A percentile compares a stretch with the other conserved stretches of the same genome.
phyloP scores from a whole-genome alignment of 2,888 invertebrate genomes.

The Erebia ligea region DNA sequence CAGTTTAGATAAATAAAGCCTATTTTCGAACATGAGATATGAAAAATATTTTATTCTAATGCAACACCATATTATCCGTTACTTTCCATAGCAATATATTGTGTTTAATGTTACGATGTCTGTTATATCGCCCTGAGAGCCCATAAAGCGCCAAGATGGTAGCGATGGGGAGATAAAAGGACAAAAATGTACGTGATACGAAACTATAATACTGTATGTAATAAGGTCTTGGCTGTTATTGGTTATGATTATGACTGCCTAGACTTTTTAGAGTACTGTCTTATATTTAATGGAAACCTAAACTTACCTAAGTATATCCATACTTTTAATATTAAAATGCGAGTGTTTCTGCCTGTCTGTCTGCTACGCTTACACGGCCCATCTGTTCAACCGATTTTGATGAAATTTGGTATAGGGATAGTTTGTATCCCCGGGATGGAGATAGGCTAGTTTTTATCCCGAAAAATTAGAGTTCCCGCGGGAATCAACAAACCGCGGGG shows the following conservation, averaged over 20 bases:
- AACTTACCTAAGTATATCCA: too few relatives aligned
- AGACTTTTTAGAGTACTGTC: too few relatives aligned
- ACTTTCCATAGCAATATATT: conserved; percentile 29
- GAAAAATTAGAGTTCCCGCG: too few relatives aligned
- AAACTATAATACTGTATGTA: conserved; percentile 27
- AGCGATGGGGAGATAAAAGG: conserved; percentile 30
- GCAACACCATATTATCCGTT: not conserved
- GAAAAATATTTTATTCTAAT: not conserved
- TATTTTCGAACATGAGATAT: not conserved
- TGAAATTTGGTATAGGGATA: too few relatives aligned
- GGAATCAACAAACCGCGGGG: too few relatives aligned
- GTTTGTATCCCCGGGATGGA: too few relatives aligned
- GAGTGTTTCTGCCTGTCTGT: too few relatives aligned
- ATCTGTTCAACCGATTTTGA: too few relatives aligned
- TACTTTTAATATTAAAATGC: too few relatives aligned
- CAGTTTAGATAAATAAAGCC: not conserved
- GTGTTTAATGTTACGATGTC: conserved; percentile 28
- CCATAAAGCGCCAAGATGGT: conserved; percentile 28
- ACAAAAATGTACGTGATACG: conserved; percentile 29
- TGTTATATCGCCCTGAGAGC: conserved; percentile 30
- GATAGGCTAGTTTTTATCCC: too few relatives aligned
- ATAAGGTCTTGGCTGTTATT: conserved; percentile 6
- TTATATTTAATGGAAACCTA: too few relatives aligned
- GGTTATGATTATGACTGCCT: not conserved
- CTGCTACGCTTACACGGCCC: too few relatives aligned